A percentile compares a stretch with the other conserved stretches of the same genome.
Conservation (phyloP, 2,113 vertebrate genomes). For the Pycnonotus jocosus region DNA sequence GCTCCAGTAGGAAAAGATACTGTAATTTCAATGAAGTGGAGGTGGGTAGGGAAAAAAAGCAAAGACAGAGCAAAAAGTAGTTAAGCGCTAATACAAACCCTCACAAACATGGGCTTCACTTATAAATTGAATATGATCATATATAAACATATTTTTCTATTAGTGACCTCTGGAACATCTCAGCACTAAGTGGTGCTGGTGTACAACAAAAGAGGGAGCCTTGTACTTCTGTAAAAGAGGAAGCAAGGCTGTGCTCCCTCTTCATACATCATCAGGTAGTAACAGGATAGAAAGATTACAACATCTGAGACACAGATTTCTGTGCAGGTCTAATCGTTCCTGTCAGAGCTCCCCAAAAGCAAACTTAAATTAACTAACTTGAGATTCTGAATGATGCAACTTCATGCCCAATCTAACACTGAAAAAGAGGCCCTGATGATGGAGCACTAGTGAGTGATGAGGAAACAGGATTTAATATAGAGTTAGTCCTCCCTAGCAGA, state of each 20-base stretch:
- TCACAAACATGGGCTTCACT: background rate
- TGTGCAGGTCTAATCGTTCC: background rate
- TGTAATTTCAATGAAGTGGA: background rate
- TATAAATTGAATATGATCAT: background rate
- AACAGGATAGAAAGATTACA: background rate
- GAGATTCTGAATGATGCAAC: background rate
- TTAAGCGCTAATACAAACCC: background rate
- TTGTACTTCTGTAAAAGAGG: background rate
- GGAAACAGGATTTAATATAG: background rate
- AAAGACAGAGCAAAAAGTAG: background rate
- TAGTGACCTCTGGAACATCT: background rate
- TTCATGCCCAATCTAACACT: background rate
- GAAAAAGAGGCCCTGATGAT: background rate
- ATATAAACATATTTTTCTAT: background rate
- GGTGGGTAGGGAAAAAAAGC: background rate
- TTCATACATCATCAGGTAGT: background rate
- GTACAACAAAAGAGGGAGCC: background rate
- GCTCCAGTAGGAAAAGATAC: background rate
- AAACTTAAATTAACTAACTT: background rate
- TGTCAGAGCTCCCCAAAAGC: background rate
- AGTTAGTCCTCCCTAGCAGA: background rate
- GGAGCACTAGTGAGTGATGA: background rate
- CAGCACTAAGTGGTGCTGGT: slow-evolving; percentile 46
- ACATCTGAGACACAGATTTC: background rate
- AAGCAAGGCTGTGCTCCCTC: background rate